A percentile compares a stretch with the other conserved stretches of the same genome.
These are phyloP conservation scores for Coturnix japonica DNA, from an alignment of 2,113 vertebrate genomes.

Conservation along the genomic window DNA sequence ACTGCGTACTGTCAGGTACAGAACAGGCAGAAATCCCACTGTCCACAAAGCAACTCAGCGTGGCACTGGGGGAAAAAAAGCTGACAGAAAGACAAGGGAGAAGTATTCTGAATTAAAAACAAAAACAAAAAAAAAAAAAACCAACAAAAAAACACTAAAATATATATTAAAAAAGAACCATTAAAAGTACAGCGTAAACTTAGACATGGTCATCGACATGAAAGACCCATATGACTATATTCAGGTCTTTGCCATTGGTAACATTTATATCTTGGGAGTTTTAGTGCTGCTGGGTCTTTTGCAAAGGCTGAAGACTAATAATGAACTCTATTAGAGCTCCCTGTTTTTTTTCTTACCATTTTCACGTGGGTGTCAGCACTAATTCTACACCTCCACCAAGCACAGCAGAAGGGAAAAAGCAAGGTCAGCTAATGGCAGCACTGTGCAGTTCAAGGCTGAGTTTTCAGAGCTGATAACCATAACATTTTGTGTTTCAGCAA, in stretches of 20 bases:
- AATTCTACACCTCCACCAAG: not conserved
- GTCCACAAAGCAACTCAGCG: not conserved
- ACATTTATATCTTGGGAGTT: not conserved
- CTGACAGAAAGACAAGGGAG: not conserved
- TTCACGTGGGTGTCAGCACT: not conserved
- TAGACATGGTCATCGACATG: not conserved
- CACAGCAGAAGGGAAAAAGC: not conserved
- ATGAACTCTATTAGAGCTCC: not conserved
- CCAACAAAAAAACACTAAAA: too few relatives aligned
- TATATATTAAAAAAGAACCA: too few relatives aligned
- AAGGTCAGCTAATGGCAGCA: not conserved
- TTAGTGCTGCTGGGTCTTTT: not conserved
- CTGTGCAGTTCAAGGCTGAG: not conserved
- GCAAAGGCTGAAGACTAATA: not conserved
- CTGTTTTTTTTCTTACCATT: not conserved
- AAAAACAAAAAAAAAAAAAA: not conserved
- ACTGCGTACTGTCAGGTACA: not conserved
- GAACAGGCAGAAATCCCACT: not conserved
- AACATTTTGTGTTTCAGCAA: constrained; percentile 72
- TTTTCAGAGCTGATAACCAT: not conserved
- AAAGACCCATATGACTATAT: not conserved
- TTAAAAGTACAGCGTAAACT: not conserved
- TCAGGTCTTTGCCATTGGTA: not conserved
- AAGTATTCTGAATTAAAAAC: not conserved
- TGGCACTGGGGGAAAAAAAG: not conserved